Base-by-base conservation (phyloP, 2,113 vertebrate species). In the Sprattus sprattus region DNA sequence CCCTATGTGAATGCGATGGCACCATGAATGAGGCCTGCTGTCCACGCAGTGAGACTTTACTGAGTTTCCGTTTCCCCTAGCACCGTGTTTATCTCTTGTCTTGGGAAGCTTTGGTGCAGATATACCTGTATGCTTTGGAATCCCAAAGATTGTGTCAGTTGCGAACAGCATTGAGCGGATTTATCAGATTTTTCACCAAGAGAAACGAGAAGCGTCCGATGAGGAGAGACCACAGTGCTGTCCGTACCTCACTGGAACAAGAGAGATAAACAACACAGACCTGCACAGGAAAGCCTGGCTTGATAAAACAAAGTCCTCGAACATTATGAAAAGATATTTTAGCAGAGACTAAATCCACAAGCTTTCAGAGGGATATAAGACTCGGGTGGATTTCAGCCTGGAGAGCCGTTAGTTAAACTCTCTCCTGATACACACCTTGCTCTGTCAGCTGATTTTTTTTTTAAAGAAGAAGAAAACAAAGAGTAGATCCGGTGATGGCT, bases 281-380 rank as follows among this genome's bases (percentile, higher is more conserved):
- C 22, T 60, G 22, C 54, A 60, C 54, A 60, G 54, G 54, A 60
- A 78, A 78, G 25, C 71, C 64, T 39, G 28, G 32, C 71, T 78
- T 78, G 71, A 16, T 78, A 78, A 78, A 39, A 78, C 71, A 78
- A 78, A 78, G 71, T 78, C 71, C 71, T 39, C 11, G 13, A 18
- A 78, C 71, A 78, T 78, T 15, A 78, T 39, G 28, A 78, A 78
- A 78, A 78, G 10, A 18, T 32, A 32, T 78, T 78, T 10, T 32
- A 78, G 71, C 71, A 78, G 28, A 78, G 71, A 16, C 71, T 78
- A 78, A 78, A 78, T 78, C 71, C 71, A 78, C 71, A 39, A 28
- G 28, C 28, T 39, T 78, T 78, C 32, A 39, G 71, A 78, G 71
- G 71, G 71, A 78, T 78, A 78, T 32, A 13, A 16, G 71, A n/a